These are phyloP conservation scores for Carassius gibelio DNA, from an alignment of 2,113 vertebrate genomes.

Conservation along the genomic window DNA sequence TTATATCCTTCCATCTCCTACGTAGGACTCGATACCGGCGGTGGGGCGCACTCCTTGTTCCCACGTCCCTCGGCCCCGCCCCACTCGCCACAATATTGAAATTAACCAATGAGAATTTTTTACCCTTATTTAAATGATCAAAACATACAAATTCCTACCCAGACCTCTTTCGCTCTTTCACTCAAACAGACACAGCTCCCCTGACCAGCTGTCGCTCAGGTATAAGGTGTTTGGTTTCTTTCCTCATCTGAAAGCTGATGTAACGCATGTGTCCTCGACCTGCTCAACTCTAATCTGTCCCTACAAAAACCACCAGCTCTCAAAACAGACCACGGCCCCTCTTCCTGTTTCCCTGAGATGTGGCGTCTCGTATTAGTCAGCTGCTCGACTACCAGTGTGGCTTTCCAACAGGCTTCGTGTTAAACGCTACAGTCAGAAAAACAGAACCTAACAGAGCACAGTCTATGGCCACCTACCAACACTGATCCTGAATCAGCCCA, in stretches of 20 bases:
- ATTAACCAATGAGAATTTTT: background rate
- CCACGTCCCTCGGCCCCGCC: too few relatives aligned
- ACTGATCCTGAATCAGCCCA: constrained; percentile 73
- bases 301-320: background rate
- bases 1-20: too few relatives aligned
- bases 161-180: background rate
- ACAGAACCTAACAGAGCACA: constrained; percentile 63
- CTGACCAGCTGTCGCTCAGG: background rate
- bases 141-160: background rate
- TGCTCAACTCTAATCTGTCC: background rate
- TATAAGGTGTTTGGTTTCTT: constrained; percentile 24
- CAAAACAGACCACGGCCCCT: background rate
- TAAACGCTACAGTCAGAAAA: constrained; percentile 61
- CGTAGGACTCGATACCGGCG: too few relatives aligned
- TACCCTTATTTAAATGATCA: constrained; percentile 1
- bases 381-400: constrained; percentile 47
- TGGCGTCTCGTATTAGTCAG: constrained; percentile 50
- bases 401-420: constrained; percentile 48
- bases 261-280: constrained; percentile 1
- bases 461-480: constrained; percentile 70
- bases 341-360: constrained; percentile 49
- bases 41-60: too few relatives aligned
- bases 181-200: constrained; percentile 17
- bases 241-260: constrained; percentile 42
- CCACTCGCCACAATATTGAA: too few relatives aligned